A percentile compares a stretch with the other conserved stretches of the same genome.
Conservation (phyloP, 2,888 invertebrate genomes). For the Glaucopsyche alexis region DNA sequence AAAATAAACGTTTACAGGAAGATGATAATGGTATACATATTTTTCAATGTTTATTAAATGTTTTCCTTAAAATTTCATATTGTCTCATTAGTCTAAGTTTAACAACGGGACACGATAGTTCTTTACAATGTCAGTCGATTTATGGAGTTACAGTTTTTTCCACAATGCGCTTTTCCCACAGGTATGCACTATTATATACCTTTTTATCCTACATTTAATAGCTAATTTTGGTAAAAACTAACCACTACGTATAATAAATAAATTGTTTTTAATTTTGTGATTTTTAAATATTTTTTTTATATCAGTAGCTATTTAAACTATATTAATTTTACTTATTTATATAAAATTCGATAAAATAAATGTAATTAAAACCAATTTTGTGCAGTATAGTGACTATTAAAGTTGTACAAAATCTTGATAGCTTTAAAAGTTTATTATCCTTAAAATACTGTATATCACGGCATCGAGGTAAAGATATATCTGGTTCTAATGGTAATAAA, state of each 20-base stretch:
- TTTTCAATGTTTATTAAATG: slow-evolving; percentile 36
- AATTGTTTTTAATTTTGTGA: too few species aligned
- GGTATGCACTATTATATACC: slow-evolving; percentile 35
- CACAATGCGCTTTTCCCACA: slow-evolving; percentile 43
- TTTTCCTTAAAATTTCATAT: slow-evolving; percentile 37
- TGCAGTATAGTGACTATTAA: neutral
- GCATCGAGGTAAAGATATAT: slow-evolving; percentile 36
- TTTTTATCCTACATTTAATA: slow-evolving; percentile 1
- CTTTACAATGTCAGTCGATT: slow-evolving; percentile 37
- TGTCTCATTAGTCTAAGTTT: neutral
- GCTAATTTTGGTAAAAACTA: neutral
- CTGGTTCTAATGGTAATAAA: slow-evolving; percentile 35
- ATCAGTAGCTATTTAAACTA: too few species aligned
- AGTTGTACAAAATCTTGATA: slow-evolving; percentile 26
- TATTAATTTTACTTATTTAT: neutral
- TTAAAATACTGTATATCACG: slow-evolving; percentile 30
- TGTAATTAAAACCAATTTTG: neutral
- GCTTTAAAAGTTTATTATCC: slow-evolving; percentile 20
- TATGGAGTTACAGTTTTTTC: slow-evolving; percentile 43
- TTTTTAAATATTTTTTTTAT: too few species aligned
- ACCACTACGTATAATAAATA: too few species aligned
- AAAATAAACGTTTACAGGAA: slow-evolving; percentile 44
- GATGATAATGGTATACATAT: slow-evolving; percentile 39
- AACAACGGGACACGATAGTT: slow-evolving; percentile 37
- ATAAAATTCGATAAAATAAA: neutral